A percentile compares a stretch with the other conserved stretches of the same genome.
Conservation (phyloP, 2,888 invertebrate genomes). For the Hyposoter dolosus region DNA sequence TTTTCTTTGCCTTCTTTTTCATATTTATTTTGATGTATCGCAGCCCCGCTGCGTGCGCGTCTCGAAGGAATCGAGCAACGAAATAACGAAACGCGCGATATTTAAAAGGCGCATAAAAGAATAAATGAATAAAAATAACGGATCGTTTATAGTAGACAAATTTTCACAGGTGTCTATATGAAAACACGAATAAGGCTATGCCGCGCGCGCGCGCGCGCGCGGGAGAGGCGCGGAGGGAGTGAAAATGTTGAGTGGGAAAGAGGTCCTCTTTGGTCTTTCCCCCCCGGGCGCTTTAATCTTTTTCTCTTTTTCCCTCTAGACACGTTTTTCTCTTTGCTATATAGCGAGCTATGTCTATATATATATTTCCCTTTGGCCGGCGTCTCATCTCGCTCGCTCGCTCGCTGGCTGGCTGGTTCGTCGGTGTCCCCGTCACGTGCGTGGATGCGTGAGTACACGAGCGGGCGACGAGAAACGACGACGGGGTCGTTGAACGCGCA, state of each 20-base stretch:
- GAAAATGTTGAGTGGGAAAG: constrained; percentile 57
- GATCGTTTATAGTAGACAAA: neutral
- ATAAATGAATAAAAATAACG: neutral
- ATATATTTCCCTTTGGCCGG: constrained; percentile 38
- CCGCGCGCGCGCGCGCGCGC: too few relatives aligned
- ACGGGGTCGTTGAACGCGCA: constrained; percentile 82
- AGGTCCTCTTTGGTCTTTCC: constrained; percentile 69
- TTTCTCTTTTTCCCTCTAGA: constrained; percentile 32
- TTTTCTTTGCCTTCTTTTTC: neutral
- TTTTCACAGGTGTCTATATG: constrained; percentile 61
- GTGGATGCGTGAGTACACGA: constrained; percentile 72
- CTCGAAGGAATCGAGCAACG: neutral
- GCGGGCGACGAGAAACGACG: constrained; percentile 50
- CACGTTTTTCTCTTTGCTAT: constrained; percentile 37
- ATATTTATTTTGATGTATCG: too few relatives aligned
- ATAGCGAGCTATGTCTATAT: neutral
- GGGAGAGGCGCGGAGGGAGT: too few relatives aligned
- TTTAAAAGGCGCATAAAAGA: neutral
- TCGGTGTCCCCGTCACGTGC: constrained; percentile 73
- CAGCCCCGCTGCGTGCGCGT: neutral
- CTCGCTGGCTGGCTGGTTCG: constrained; percentile 51
- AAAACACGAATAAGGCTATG: too few relatives aligned
- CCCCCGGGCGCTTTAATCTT: constrained; percentile 60
- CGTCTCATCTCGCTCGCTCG: constrained; percentile 50
- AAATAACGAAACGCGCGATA: neutral